Base-by-base conservation (phyloP, 2,888 invertebrate species). In the Drosophila differens region DNA sequence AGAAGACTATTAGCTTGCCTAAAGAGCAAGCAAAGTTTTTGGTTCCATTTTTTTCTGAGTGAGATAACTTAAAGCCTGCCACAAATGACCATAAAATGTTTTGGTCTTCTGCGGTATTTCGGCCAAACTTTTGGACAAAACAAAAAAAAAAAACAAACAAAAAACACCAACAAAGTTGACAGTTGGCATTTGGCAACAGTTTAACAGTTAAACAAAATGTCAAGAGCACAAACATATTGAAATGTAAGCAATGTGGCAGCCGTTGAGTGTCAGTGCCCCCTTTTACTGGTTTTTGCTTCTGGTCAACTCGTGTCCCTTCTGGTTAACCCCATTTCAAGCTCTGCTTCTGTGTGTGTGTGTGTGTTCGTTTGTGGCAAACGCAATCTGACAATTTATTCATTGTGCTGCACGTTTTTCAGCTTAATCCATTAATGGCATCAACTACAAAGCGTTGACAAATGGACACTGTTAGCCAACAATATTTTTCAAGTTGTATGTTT, bases 341-440 rank as follows among this genome's bases (percentile, higher is more conserved):
- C n/a, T 62, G 41, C n/a, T 41, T 41, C 41, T 41, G 47, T 28
- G n/a, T 28, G 53, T 37, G 41, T 47, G 33, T 30, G 33, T 44
- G 33, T 44, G 44, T 47, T 57, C 53, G 51, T 70, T 58, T 59
- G 54, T 52, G 59, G 59, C 63, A 55, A 73, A 65, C 68, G 76
- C 80, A 85, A 90, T 77, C 85, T 75, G 89, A 82, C 83, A 90
- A 85, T 85, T 85, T 85, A 88, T 90, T 90, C 83, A 90, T 88
- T 90, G 80, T 79, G 70, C 70, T 61, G 53, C 74, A 57, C 82
- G 69, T 58, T 57, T 69, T 64, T 57, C 35, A 73, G 74, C 74
- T 79, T 79, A 82, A 79, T 82, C 79, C 82, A 79, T 79, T 79
- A 82, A 79, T 82, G 82, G 82, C 66, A 61, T 58, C 74, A 78